Conservation (phyloP, 2,113 vertebrate genomes). For the Brachyhypopomus gauderio region DNA sequence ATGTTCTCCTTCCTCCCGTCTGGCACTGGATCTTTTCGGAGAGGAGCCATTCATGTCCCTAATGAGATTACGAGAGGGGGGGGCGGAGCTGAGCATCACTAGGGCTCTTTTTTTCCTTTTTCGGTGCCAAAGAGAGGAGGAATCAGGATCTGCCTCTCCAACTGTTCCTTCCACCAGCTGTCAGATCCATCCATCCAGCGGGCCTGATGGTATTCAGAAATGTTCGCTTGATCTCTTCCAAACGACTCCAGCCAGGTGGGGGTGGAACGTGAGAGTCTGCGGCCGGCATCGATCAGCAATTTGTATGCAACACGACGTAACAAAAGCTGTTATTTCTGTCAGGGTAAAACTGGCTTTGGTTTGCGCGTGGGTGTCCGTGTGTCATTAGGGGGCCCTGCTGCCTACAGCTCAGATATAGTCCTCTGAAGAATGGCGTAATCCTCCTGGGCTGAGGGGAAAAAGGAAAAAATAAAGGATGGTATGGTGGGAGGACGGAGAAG, state of each 20-base stretch:
- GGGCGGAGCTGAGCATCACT: constrained; percentile 49
- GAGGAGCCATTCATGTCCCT: constrained; percentile 55
- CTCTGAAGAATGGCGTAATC: constrained; percentile 59
- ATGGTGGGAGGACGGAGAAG: constrained; percentile 56
- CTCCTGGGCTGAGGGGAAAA: constrained; percentile 53
- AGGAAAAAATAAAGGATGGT: constrained; percentile 46
- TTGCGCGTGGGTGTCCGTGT: constrained; percentile 56
- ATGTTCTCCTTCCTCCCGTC: constrained; percentile 48
- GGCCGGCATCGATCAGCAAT: constrained; percentile 54
- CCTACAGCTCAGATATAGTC: constrained; percentile 54
- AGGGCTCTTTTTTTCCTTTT: constrained; percentile 19
- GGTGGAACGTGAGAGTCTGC: constrained; percentile 41
- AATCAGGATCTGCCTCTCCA: constrained; percentile 33
- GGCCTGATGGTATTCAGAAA: constrained; percentile 44
- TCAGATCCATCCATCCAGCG: constrained; percentile 49
- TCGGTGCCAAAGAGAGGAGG: neutral
- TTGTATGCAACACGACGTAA: constrained; percentile 50
- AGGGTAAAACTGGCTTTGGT: constrained; percentile 54
- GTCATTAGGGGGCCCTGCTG: constrained; percentile 60
- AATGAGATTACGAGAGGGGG: constrained; percentile 59
- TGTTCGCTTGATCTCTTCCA: constrained; percentile 41
- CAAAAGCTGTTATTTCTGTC: constrained; percentile 56
- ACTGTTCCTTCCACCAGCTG: constrained; percentile 36
- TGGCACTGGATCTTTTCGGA: constrained; percentile 46
- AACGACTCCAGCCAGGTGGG: constrained; percentile 35